These are phyloP conservation scores for Lepeophtheirus nordmannii DNA, from an alignment of 2,888 invertebrate species.

Conservation along the genomic window DNA sequence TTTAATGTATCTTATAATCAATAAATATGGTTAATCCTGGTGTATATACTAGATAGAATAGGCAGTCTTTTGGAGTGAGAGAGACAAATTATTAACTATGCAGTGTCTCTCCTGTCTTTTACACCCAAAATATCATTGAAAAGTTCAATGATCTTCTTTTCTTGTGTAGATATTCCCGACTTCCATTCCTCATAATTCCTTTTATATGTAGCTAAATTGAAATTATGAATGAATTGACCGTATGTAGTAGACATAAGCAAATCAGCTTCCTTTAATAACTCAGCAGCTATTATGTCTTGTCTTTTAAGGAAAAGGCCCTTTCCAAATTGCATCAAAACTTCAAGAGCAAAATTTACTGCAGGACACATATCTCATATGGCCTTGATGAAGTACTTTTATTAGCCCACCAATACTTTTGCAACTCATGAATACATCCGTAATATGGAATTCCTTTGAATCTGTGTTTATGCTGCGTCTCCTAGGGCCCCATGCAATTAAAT, in stretches of 20 bases:
- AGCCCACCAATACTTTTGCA: slow-evolving; percentile 60
- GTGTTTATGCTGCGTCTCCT: too few relatives aligned
- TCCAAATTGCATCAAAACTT: slow-evolving; percentile 56
- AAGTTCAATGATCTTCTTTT: slow-evolving; percentile 36
- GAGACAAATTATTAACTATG: too few relatives aligned
- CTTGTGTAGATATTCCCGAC: slow-evolving; percentile 36
- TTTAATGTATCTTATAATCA: too few relatives aligned
- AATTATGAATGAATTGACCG: slow-evolving; percentile 50
- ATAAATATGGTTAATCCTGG: too few relatives aligned
- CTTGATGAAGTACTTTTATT: slow-evolving; percentile 48
- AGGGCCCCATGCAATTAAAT: too few relatives aligned
- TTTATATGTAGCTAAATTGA: slow-evolving; percentile 50
- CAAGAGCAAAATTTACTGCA: slow-evolving; percentile 57
- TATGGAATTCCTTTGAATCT: slow-evolving; percentile 62
- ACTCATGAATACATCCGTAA: slow-evolving; percentile 56
- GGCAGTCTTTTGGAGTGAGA: too few relatives aligned
- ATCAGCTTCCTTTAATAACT: slow-evolving; percentile 42
- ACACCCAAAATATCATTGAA: slow-evolving; percentile 34
- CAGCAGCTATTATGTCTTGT: slow-evolving; percentile 49
- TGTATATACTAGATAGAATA: too few relatives aligned
- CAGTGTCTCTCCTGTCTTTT: too few relatives aligned
- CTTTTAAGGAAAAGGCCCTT: slow-evolving; percentile 44
- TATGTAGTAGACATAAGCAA: slow-evolving; percentile 49
- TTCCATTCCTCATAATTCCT: slow-evolving; percentile 55
- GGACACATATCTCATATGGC: slow-evolving; percentile 50